Conservation (phyloP, 2,113 vertebrate species). For the Pangasianodon gigas region DNA sequence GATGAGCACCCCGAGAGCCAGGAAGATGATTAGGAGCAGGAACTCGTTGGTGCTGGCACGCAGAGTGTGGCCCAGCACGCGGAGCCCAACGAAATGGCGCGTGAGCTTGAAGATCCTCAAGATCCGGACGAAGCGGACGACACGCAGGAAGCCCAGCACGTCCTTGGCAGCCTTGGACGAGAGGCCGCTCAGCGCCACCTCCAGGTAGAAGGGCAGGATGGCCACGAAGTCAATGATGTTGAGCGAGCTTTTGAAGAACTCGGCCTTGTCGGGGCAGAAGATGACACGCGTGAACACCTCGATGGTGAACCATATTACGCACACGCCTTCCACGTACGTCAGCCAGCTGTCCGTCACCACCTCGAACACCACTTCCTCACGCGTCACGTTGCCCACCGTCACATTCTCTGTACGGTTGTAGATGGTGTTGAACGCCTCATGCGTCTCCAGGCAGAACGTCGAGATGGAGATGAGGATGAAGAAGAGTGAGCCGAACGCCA, state of each 20-base stretch:
- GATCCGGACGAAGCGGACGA: slow-evolving; percentile 91
- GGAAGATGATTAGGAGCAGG: slow-evolving; percentile 92
- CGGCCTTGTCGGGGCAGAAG: slow-evolving; percentile 92
- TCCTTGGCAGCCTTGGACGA: slow-evolving; percentile 95
- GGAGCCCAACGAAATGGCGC: slow-evolving; percentile 87
- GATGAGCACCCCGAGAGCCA: slow-evolving; percentile 94
- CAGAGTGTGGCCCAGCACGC: slow-evolving; percentile 89
- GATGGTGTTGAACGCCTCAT: slow-evolving; percentile 94
- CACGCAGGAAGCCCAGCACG: slow-evolving; percentile 87
- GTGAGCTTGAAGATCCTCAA: slow-evolving; percentile 94
- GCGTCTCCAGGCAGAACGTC: slow-evolving; percentile 98
- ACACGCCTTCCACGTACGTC: slow-evolving; percentile 94
- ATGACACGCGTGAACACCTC: slow-evolving; percentile 92
- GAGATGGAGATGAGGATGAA: slow-evolving; percentile 99
- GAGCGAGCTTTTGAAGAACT: slow-evolving; percentile 90
- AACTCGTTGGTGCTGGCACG: slow-evolving; percentile 95
- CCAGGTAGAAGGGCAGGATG: slow-evolving; percentile 92
- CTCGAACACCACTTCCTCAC: slow-evolving; percentile 80
- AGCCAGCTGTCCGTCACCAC: slow-evolving; percentile 92
- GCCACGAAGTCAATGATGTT: slow-evolving; percentile 98
- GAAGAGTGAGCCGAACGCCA: slow-evolving; percentile 92
- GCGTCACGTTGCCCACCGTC: slow-evolving; percentile 80
- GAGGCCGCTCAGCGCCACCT: slow-evolving; percentile 84
- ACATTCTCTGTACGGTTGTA: slow-evolving; percentile 89
- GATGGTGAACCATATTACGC: slow-evolving; percentile 97